Percentiles rank a stretch among this genome's conserved stretches.
Evolutionary conservation across 2,888 invertebrate genomes (phyloP).

Genomic region (Rotaria magnacalcarata): DNA sequence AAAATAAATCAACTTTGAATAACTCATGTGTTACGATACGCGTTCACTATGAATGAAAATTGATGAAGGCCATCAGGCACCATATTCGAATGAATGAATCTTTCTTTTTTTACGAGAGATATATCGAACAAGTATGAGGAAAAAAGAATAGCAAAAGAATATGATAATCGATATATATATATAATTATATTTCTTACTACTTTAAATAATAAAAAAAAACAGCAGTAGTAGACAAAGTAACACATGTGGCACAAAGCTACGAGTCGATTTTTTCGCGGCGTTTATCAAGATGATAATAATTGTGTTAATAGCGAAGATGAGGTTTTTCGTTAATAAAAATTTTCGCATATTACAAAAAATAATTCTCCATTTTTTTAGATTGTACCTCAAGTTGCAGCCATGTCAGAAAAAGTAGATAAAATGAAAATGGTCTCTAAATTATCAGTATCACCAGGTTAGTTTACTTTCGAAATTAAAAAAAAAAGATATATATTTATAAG

Average conservation of each 20-base stretch:
- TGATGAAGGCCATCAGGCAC: background rate
- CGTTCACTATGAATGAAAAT: background rate
- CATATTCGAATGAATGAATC: slow-evolving; percentile 8
- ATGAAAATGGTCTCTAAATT: slow-evolving; percentile 5
- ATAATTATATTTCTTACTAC: background rate
- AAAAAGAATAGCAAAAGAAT: background rate
- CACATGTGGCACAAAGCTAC: background rate
- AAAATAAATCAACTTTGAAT: background rate
- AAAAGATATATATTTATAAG: background rate
- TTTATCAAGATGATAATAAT: background rate
- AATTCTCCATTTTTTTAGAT: background rate
- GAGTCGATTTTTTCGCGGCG: background rate
- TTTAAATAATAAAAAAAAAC: background rate
- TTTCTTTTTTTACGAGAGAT: background rate
- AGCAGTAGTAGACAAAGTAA: background rate
- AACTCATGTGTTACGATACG: background rate
- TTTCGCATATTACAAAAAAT: background rate
- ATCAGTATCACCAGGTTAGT: background rate
- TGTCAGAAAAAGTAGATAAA: background rate
- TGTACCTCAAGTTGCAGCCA: background rate
- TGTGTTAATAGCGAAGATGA: background rate
- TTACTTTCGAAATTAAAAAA: background rate
- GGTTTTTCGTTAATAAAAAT: background rate
- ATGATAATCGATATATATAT: background rate
- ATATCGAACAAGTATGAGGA: background rate